Conservation (phyloP, 2,797 vertebrate genomes). For the Limnodromus scolopaceus region DNA sequence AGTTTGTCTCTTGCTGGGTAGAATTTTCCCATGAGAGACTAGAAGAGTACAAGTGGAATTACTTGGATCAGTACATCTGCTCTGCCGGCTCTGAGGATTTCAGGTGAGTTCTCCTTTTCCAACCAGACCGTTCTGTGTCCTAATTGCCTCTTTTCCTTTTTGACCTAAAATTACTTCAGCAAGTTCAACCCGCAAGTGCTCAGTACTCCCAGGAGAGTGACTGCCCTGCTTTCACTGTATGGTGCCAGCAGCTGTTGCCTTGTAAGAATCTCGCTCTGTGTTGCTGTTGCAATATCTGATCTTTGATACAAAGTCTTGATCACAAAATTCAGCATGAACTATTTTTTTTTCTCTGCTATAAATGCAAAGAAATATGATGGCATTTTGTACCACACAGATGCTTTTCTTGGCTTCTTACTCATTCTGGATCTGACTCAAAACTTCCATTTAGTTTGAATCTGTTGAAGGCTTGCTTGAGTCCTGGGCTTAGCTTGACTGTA, state of each 20-base stretch:
- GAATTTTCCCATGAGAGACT: slow-evolving; percentile 95
- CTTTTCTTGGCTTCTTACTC: slow-evolving; percentile 28
- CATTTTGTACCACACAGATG: slow-evolving; percentile 13
- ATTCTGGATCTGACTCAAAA: slow-evolving; percentile 33
- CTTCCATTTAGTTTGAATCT: not conserved
- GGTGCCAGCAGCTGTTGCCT: not conserved
- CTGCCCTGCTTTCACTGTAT: slow-evolving; percentile 26
- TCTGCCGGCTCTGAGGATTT: slow-evolving; percentile 97
- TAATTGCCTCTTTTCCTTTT: slow-evolving; percentile 32
- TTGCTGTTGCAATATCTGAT: not conserved
- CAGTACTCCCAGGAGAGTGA: not conserved
- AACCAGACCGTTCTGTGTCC: slow-evolving; percentile 30
- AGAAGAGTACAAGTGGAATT: slow-evolving; percentile 99
- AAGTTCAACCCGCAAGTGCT: not conserved
- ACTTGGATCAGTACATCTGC: slow-evolving; percentile 98
- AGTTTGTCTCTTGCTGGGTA: slow-evolving; percentile 96
- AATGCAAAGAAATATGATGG: not conserved
- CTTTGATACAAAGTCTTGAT: not conserved
- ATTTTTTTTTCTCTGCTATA: not conserved
- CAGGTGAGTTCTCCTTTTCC: slow-evolving; percentile 80
- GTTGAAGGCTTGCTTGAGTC: not conserved
- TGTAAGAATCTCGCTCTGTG: not conserved
- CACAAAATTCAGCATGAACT: not conserved
- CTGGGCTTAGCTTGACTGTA: not conserved
- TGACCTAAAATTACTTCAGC: slow-evolving; percentile 14